These are phyloP conservation scores for Selene dorsalis DNA, from an alignment of 2,797 vertebrate species.

Conservation along the genomic window DNA sequence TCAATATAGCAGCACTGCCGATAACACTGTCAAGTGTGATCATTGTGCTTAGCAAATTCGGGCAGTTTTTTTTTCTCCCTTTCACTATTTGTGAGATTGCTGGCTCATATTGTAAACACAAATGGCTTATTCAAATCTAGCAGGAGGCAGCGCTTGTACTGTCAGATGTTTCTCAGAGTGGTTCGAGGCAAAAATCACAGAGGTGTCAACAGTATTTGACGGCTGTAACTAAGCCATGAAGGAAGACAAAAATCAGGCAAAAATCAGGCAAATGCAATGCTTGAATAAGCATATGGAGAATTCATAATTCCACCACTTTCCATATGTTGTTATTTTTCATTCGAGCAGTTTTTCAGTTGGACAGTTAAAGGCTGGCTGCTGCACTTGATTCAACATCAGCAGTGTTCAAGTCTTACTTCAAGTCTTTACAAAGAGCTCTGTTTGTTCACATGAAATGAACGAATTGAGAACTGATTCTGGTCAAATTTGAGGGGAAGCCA, in stretches of 20 bases:
- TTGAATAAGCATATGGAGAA: slow-evolving; percentile 54
- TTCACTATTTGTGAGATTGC: slow-evolving; percentile 75
- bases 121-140: slow-evolving; percentile 85
- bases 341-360: slow-evolving; percentile 13
- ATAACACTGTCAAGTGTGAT: slow-evolving; percentile 81
- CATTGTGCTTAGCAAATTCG: slow-evolving; percentile 82
- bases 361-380: neutral
- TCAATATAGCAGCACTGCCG: slow-evolving; percentile 81
- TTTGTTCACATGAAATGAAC: neutral
- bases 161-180: slow-evolving; percentile 75
- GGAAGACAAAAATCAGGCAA: slow-evolving; percentile 74
- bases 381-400: neutral
- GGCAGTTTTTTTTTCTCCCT: slow-evolving; percentile 47
- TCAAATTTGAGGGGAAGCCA: neutral
- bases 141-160: slow-evolving; percentile 71
- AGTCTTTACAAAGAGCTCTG: neutral
- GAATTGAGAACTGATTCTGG: too few relatives aligned
- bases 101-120: slow-evolving; percentile 84
- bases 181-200: slow-evolving; percentile 78
- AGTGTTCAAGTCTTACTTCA: neutral
- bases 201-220: slow-evolving; percentile 74
- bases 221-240: slow-evolving; percentile 72
- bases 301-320: slow-evolving; percentile 53
- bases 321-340: slow-evolving; percentile 26
- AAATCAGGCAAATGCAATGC: slow-evolving; percentile 63